Evolutionary conservation across 2,888 invertebrate species (phyloP).

Genomic region (Pteria penguin): DNA sequence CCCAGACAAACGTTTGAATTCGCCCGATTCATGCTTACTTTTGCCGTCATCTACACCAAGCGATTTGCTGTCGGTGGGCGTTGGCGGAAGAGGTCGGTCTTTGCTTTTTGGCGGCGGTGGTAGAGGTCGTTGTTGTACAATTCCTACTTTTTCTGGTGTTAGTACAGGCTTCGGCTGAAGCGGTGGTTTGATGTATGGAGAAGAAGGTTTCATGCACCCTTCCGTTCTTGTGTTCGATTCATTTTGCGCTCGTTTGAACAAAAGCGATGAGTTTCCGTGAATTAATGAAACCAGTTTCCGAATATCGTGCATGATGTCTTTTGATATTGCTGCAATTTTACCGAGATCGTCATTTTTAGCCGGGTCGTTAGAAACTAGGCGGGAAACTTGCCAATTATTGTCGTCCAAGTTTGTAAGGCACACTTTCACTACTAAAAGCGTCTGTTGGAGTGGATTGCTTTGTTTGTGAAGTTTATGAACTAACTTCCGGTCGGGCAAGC

Average conservation of each 20-base stretch:
- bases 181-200: slow-evolving; percentile 57
- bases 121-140: slow-evolving; percentile 85
- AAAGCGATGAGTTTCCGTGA: slow-evolving; percentile 81
- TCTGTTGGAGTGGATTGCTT: slow-evolving; percentile 70
- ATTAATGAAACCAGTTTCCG: slow-evolving; percentile 94
- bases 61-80: slow-evolving; percentile 56
- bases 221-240: slow-evolving; percentile 26
- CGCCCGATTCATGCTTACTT: slow-evolving; percentile 45
- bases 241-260: slow-evolving; percentile 71
- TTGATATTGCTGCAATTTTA: slow-evolving; percentile 91
- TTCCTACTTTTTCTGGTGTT: slow-evolving; percentile 46
- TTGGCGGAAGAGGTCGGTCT: slow-evolving; percentile 64
- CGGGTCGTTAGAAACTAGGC: slow-evolving; percentile 78
- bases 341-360: slow-evolving; percentile 89
- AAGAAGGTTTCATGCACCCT: slow-evolving; percentile 14
- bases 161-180: slow-evolving; percentile 59
- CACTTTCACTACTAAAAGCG: slow-evolving; percentile 62
- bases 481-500: slow-evolving; percentile 75
- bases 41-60: slow-evolving; percentile 41
- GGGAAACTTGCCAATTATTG: slow-evolving; percentile 69
- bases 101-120: slow-evolving; percentile 73
- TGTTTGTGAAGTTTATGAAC: slow-evolving; percentile 71
- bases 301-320: slow-evolving; percentile 93
- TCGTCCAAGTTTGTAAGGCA: slow-evolving; percentile 69
- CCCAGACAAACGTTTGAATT: slow-evolving; percentile 54